Conservation (phyloP, 2,113 vertebrate species). For the Cyphomyrus discorhynchus region DNA sequence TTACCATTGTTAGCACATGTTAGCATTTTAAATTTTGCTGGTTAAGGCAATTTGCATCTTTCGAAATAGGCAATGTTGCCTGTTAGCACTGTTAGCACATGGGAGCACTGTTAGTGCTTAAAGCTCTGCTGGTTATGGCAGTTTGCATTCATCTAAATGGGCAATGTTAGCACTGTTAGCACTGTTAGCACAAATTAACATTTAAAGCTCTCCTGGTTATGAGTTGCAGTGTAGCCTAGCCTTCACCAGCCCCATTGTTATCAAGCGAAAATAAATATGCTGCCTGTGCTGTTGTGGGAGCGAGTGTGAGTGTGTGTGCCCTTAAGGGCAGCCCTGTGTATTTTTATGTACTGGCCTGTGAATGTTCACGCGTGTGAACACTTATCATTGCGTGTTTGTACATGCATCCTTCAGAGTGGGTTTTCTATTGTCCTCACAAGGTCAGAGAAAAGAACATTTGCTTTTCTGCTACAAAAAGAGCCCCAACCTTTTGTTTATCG, state of each 20-base stretch:
- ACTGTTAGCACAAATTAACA: not conserved
- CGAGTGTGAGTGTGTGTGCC: not conserved
- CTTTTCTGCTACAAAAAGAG: not conserved
- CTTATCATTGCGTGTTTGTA: not conserved
- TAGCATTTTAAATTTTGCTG: not conserved
- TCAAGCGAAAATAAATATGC: slow-evolving; percentile 15
- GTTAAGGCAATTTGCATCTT: not conserved
- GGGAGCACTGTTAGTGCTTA: not conserved
- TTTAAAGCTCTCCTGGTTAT: not conserved
- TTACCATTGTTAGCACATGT: not conserved
- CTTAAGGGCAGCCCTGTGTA: not conserved
- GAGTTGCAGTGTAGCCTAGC: not conserved
- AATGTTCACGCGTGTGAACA: not conserved
- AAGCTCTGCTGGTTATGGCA: not conserved
- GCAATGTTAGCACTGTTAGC: not conserved
- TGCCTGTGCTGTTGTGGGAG: slow-evolving; percentile 7
- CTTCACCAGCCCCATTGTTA: slow-evolving; percentile 11
- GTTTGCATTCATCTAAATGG: not conserved
- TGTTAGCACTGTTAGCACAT: not conserved
- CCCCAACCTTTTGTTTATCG: not conserved
- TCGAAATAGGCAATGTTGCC: not conserved
- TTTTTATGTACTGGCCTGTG: slow-evolving; percentile 21
- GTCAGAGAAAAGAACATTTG: not conserved
- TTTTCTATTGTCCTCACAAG: not conserved
- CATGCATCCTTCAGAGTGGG: not conserved